A percentile compares a stretch with the other conserved stretches of the same genome.
phyloP scores from a whole-genome alignment of 2,888 invertebrate species.

The Lycia hirtaria region DNA sequence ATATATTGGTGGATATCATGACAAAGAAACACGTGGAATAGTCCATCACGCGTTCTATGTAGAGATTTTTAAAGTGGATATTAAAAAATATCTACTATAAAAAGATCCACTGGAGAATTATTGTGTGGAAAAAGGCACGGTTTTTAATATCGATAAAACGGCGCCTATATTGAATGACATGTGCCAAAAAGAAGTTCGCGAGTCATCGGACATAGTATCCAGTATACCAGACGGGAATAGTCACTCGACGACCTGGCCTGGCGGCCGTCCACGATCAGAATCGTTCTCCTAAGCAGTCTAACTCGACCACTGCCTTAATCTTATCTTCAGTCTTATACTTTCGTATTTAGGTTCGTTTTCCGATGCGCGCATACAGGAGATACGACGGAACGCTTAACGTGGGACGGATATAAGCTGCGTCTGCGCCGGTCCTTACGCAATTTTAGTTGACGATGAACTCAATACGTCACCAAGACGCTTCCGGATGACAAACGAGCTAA shows the following conservation, averaged over 20 bases:
- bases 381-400: conserved; percentile 52
- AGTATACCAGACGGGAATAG: conserved; percentile 82
- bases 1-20: conserved; percentile 43
- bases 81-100: conserved; percentile 24
- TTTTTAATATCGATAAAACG: conserved; percentile 52
- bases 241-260: conserved; percentile 81
- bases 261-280: conserved; percentile 73
- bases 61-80: conserved; percentile 30
- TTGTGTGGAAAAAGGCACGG: conserved; percentile 28
- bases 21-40: conserved; percentile 47
- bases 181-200: conserved; percentile 68
- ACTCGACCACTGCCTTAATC: conserved; percentile 54
- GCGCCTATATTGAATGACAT: conserved; percentile 71
- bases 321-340: conserved; percentile 66
- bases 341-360: conserved; percentile 61
- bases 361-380: conserved; percentile 49
- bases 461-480: conserved; percentile 77
- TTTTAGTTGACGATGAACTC: conserved; percentile 78
- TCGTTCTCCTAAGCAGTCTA: conserved; percentile 59
- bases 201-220: conserved; percentile 71
- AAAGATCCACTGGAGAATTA: conserved; percentile 22
- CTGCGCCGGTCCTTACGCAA: conserved; percentile 80
- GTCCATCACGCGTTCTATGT: conserved; percentile 34
- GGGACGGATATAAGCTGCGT: conserved; percentile 77
- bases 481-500: conserved; percentile 74